These are phyloP conservation scores for Pollenia griseotomentosa DNA, from an alignment of 2,888 invertebrate species.

Conservation along the genomic window DNA sequence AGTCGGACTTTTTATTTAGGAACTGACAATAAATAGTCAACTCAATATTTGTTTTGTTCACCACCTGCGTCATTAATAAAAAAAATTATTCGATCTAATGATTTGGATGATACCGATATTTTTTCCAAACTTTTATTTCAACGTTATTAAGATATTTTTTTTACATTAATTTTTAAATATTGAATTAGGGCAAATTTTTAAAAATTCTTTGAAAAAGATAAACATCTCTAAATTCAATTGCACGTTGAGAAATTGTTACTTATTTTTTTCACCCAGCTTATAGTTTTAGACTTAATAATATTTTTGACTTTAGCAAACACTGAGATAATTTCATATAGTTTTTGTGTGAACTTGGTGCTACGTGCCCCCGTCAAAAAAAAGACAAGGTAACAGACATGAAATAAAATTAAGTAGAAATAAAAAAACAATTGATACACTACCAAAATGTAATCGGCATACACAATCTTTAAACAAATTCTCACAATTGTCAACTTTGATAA, in stretches of 20 bases:
- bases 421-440: slow-evolving; percentile 30
- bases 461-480: slow-evolving; percentile 65
- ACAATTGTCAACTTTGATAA: slow-evolving; percentile 66
- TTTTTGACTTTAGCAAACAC: background rate
- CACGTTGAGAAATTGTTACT: background rate
- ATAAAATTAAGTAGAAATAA: background rate
- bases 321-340: slow-evolving; percentile 11
- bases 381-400: slow-evolving; percentile 19
- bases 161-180: too few species aligned
- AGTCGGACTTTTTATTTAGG: too few species aligned
- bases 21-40: too few species aligned
- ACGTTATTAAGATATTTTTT: too few species aligned
- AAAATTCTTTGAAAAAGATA: too few species aligned
- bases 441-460: slow-evolving; percentile 43
- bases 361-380: slow-evolving; percentile 25
- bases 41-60: too few species aligned
- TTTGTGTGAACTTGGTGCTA: slow-evolving; percentile 28
- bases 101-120: too few species aligned
- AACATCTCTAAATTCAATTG: background rate
- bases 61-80: too few species aligned
- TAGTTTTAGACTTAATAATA: background rate
- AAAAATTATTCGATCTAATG: too few species aligned
- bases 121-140: too few species aligned
- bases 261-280: background rate
- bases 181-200: too few species aligned